Evolutionary conservation across 2,797 vertebrate genomes (phyloP), one percentile per base, ranked within the genome.

Genomic region (Sebastes trivittatus): DNA sequence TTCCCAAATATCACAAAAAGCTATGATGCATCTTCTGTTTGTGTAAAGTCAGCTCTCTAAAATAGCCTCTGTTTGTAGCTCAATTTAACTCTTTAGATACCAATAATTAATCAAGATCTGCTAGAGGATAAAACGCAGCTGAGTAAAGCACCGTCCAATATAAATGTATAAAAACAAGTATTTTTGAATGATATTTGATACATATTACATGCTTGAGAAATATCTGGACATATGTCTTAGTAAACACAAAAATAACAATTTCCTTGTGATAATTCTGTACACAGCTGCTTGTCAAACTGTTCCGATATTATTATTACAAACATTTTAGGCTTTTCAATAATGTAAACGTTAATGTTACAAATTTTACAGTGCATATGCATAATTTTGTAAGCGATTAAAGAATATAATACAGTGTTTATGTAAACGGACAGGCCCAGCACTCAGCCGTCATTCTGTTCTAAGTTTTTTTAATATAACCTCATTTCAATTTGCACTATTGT

Each of bases 151-250:
- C 81, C 61, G 49, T 77, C 34, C 59, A 70, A 75, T 84, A 79
- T 56, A 81, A 90, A 88, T 65, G 81, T 90, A 88, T 82, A 89
- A 91, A 94, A 93, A 86, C 72, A 55, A 67, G 27, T 72, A 65
- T 56, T 42, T 86, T 38, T 59, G 65, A 84, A 63, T 60, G 20
- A 72, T 75, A 81, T 49, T 61, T 78, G 78, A 87, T 58, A 78
- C 67, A 85, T 52, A 83, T 68, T 56, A 84, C 86, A 92, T 89
- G 78, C 85, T 80, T 56, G n/a, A 83, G 56, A 79, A 86, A 78
- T 49, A 78, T 75, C 20, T 56, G 59, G 18, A 91, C 27, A 54
- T 84, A 32, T 75, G 11, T 80, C 65, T 82, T 78, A 77, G 68
- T 81, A 68, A 74, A 79, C 81, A 93, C 64, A 86, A 81, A 89